Conservation (phyloP, 92 coral and sea anemone genomes). For the Meandrina meandrites region DNA sequence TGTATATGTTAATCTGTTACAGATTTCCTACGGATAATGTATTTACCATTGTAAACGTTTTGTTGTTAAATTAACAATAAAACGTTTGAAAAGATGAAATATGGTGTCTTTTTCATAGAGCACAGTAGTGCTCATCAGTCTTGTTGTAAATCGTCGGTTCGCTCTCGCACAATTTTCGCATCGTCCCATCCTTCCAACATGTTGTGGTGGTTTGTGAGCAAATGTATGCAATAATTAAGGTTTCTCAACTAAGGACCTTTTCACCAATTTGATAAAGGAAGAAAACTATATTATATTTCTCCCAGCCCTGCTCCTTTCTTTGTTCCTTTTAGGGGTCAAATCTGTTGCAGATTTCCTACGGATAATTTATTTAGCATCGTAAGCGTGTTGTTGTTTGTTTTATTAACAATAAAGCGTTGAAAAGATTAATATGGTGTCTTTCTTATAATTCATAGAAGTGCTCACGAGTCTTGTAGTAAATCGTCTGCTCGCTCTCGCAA, state of each 20-base stretch:
- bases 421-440: neutral
- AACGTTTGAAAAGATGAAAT: neutral
- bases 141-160: too few relatives aligned
- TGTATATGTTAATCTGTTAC: conserved; percentile 14
- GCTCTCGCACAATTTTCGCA: too few relatives aligned
- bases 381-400: conserved; percentile 15
- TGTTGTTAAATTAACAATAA: conserved; percentile 8
- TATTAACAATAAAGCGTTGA: conserved; percentile 25
- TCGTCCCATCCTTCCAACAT: too few relatives aligned
- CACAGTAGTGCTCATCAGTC: neutral
- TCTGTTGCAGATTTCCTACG: conserved; percentile 14
- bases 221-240: too few relatives aligned
- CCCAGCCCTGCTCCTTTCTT: too few relatives aligned
- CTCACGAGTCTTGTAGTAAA: too few relatives aligned
- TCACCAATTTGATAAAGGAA: too few relatives aligned
- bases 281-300: too few relatives aligned
- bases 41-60: neutral
- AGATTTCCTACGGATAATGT: neutral
- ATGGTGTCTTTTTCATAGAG: neutral
- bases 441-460: neutral
- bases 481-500: too few relatives aligned
- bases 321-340: too few relatives aligned
- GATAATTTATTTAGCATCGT: neutral
- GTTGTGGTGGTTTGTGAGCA: too few relatives aligned
- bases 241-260: too few relatives aligned